Evolutionary conservation across 2,113 vertebrate species (phyloP).

Genomic region (Eidolon helvum): DNA sequence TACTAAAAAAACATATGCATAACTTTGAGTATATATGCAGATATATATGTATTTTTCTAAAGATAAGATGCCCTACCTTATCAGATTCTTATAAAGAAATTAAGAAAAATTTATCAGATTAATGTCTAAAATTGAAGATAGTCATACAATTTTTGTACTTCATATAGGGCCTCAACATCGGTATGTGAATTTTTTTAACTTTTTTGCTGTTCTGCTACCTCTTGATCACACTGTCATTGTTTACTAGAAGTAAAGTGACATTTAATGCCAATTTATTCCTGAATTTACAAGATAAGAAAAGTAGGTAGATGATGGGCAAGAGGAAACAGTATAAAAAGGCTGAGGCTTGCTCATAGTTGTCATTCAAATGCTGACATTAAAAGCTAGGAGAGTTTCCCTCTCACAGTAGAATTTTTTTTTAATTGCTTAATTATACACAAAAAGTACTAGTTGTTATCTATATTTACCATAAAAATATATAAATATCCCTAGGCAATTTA

Average conservation of each 20-base stretch:
- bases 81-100: neutral
- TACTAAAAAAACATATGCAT: neutral
- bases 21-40: neutral
- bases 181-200: neutral
- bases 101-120: neutral
- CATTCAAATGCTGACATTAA: neutral
- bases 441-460: neutral
- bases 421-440: neutral
- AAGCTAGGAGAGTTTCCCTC: neutral
- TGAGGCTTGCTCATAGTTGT: neutral
- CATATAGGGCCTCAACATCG: neutral
- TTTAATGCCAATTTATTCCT: neutral
- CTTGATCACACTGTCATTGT: neutral
- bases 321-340: neutral
- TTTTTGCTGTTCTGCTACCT: neutral
- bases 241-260: neutral
- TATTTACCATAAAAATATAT: neutral
- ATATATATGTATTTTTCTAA: neutral
- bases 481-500: neutral
- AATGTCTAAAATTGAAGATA: neutral
- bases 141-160: neutral
- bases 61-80: neutral
- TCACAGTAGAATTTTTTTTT: neutral
- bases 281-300: neutral
- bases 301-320: neutral